Base-by-base conservation (phyloP, 2,797 vertebrate species). In the Phaenicophaeus curvirostris region DNA sequence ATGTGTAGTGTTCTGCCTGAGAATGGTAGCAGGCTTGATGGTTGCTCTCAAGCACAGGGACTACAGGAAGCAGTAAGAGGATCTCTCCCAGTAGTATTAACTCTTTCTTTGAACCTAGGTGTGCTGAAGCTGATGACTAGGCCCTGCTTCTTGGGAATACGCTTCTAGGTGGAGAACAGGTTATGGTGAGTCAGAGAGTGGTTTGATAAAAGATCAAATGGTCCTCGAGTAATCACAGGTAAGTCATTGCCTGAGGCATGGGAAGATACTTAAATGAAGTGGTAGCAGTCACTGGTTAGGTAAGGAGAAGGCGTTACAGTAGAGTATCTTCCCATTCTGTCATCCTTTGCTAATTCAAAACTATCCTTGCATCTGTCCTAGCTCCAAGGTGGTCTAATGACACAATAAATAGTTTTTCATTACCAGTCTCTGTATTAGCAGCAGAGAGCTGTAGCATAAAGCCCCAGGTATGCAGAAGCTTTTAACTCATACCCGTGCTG, bases 141-240 rank as follows among this genome's bases (percentile, higher is more conserved):
- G 82, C 55, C 53, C 46, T 4, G 5, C 55, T 81, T 93, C 84
- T 87, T 96, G 94, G 93, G 95, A 97, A 95, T 30, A 25, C 37
- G 83, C 86, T 96, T 84, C 68, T 72, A 83, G 72, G 83, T 13
- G 25, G 57, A 84, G 59, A 91, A 72, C 68, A 71, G 59, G 41
- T 61, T 41, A 90, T n/a, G 28, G 35, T 93, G 94, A 96, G 83
- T 96, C 95, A 96, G 71, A 94, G 13, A 90, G 28, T 69, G 80
- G 74, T 80, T 74, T 90, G 90, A 94, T 93, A 91, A 85, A 87
- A 86, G 89, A 92, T 77, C 88, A 94, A 79, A 65, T 85, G 93
- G 89, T 93, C 95, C 80, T 20, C 89, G 53, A 94, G 8, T 39
- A 92, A 90, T 94, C 71, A 88, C 17, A 95, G 91, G 76, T 95